phyloP scores from a whole-genome alignment of 2,113 vertebrate species.

The Rhynchomys soricoides region DNA sequence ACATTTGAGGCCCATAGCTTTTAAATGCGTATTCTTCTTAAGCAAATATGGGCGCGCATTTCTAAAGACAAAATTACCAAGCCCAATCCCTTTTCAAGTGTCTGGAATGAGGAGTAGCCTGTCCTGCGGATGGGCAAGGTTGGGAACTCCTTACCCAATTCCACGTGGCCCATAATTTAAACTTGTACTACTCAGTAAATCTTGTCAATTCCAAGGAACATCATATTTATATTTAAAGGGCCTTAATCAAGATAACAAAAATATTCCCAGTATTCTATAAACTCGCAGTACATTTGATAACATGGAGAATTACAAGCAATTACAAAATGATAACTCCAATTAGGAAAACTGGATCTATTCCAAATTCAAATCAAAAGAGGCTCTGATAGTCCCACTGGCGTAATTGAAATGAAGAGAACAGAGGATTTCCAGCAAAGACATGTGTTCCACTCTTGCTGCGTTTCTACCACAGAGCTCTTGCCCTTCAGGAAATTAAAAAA shows the following conservation, averaged over 20 bases:
- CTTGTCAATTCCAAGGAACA: constrained; percentile 49
- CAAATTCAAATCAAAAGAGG: constrained; percentile 75
- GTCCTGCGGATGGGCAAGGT: neutral
- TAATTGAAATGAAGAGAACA: constrained; percentile 64
- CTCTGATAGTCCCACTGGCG: constrained; percentile 46
- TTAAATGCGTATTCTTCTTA: constrained; percentile 42
- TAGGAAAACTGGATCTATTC: constrained; percentile 74
- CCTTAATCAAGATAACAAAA: constrained; percentile 71
- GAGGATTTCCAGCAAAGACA: constrained; percentile 54
- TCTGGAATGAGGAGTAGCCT: neutral
- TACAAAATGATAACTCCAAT: constrained; percentile 77
- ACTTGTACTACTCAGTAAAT: constrained; percentile 54
- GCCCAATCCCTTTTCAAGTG: constrained; percentile 47
- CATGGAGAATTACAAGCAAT: constrained; percentile 70
- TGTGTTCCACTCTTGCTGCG: constrained; percentile 22
- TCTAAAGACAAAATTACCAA: constrained; percentile 63
- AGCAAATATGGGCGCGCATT: constrained; percentile 65
- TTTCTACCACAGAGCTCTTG: neutral
- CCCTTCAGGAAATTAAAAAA: constrained; percentile 64
- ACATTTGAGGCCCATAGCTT: constrained; percentile 45
- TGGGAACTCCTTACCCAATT: constrained; percentile 59
- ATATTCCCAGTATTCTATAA: constrained; percentile 54
- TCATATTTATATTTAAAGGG: constrained; percentile 68
- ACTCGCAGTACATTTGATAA: constrained; percentile 69
- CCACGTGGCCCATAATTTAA: constrained; percentile 29